A percentile compares a stretch with the other conserved stretches of the same genome.
These are phyloP conservation scores for Galerucella nymphaeae DNA, from an alignment of 2,888 invertebrate genomes.

Conservation along the genomic window DNA sequence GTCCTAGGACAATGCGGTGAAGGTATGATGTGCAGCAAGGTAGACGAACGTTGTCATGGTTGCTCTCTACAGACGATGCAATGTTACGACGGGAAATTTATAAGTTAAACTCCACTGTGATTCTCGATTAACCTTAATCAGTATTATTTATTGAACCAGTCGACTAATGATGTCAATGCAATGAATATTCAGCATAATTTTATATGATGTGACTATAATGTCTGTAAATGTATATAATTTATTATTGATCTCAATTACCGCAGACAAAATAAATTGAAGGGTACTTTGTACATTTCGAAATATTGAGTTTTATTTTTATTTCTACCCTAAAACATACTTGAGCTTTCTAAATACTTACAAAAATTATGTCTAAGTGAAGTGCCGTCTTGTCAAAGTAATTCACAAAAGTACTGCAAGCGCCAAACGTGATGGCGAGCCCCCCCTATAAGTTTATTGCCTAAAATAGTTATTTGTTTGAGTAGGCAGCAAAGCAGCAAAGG, in stretches of 20 bases:
- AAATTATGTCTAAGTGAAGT: too few relatives aligned
- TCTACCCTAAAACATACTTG: not conserved
- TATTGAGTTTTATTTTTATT: slow-evolving; percentile 16
- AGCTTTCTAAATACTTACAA: too few relatives aligned
- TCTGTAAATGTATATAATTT: slow-evolving; percentile 41
- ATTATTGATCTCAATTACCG: slow-evolving; percentile 37
- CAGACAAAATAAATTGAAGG: slow-evolving; percentile 40
- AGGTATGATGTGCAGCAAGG: slow-evolving; percentile 60
- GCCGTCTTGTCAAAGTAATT: too few relatives aligned
- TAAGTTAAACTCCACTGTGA: slow-evolving; percentile 40
- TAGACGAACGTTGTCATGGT: slow-evolving; percentile 61
- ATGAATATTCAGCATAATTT: slow-evolving; percentile 36
- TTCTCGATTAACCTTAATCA: slow-evolving; percentile 47
- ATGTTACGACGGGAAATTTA: slow-evolving; percentile 46
- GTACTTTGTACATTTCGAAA: slow-evolving; percentile 44
- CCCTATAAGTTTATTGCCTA: too few relatives aligned
- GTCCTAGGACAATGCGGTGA: slow-evolving; percentile 60
- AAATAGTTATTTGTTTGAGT: too few relatives aligned
- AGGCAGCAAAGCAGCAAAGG: too few relatives aligned
- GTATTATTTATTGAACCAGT: slow-evolving; percentile 46
- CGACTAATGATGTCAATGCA: not conserved
- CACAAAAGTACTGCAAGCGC: too few relatives aligned
- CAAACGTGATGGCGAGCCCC: too few relatives aligned
- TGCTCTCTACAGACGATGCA: slow-evolving; percentile 58
- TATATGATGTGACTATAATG: slow-evolving; percentile 35